These are phyloP conservation scores for Aricia agestis DNA, from an alignment of 1,140 invertebrate genomes.

Conservation along the genomic window DNA sequence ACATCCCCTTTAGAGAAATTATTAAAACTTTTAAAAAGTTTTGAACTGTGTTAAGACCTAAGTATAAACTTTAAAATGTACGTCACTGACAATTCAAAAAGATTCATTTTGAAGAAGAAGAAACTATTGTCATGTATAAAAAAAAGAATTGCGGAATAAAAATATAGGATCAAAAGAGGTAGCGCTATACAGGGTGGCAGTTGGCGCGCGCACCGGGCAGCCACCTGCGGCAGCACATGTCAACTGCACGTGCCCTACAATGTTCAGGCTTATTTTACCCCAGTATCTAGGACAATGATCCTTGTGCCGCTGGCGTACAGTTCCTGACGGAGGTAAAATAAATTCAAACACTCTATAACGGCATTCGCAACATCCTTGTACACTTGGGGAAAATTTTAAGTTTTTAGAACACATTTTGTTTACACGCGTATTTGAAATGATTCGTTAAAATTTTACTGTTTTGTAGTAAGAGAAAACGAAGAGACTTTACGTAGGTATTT, in stretches of 20 bases:
- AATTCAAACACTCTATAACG: neutral
- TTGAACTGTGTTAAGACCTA: too few relatives aligned
- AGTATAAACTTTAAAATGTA: neutral
- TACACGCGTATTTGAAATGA: too few relatives aligned
- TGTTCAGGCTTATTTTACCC: neutral
- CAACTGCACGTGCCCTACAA: constrained; percentile 31
- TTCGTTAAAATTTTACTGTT: too few relatives aligned
- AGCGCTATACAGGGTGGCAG: constrained; percentile 24
- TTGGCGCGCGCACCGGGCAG: constrained; percentile 34
- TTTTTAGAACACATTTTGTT: too few relatives aligned
- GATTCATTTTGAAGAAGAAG: neutral
- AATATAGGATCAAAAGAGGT: neutral
- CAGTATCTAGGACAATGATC: too few relatives aligned
- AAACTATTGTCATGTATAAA: neutral
- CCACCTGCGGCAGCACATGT: constrained; percentile 40
- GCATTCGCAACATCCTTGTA: constrained; percentile 5
- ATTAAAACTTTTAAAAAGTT: too few relatives aligned
- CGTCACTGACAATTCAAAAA: neutral
- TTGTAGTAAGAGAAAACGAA: too few relatives aligned
- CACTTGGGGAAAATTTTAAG: neutral
- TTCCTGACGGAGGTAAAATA: too few relatives aligned
- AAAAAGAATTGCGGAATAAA: neutral
- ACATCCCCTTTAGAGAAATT: too few relatives aligned
- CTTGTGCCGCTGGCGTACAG: too few relatives aligned
- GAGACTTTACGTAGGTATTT: too few relatives aligned